These are phyloP conservation scores for Sebastes melanostomus DNA, from an alignment of 2,797 vertebrate genomes.

Conservation along the genomic window DNA sequence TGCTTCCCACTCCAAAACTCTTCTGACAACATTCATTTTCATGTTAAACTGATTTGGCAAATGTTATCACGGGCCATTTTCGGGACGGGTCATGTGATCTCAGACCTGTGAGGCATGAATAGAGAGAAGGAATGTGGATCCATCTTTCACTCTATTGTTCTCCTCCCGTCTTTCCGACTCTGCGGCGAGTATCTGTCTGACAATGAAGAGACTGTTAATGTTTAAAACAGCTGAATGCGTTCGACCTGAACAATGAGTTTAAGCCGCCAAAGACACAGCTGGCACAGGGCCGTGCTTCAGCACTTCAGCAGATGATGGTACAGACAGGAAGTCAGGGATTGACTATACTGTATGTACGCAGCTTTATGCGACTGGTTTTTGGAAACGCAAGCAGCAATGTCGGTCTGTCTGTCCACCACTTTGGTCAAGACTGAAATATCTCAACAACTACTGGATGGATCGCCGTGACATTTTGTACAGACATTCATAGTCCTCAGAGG, in stretches of 20 bases:
- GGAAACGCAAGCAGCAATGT: neutral
- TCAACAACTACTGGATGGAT: neutral
- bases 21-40: neutral
- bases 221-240: slow-evolving; percentile 38
- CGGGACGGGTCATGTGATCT: slow-evolving; percentile 46
- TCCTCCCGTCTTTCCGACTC: slow-evolving; percentile 20
- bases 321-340: slow-evolving; percentile 7
- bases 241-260: slow-evolving; percentile 32
- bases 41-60: neutral
- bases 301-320: slow-evolving; percentile 25
- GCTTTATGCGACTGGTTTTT: neutral
- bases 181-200: slow-evolving; percentile 27
- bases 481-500: neutral
- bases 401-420: neutral
- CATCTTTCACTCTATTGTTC: slow-evolving; percentile 51
- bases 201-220: slow-evolving; percentile 33
- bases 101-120: slow-evolving; percentile 54
- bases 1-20: neutral
- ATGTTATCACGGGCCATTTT: neutral
- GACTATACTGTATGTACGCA: neutral
- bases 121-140: slow-evolving; percentile 60
- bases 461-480: neutral
- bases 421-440: neutral
- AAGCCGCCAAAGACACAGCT: slow-evolving; percentile 32
- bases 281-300: neutral